phyloP scores from a whole-genome alignment of 2,888 invertebrate genomes.

The Nemoura dubitans region DNA sequence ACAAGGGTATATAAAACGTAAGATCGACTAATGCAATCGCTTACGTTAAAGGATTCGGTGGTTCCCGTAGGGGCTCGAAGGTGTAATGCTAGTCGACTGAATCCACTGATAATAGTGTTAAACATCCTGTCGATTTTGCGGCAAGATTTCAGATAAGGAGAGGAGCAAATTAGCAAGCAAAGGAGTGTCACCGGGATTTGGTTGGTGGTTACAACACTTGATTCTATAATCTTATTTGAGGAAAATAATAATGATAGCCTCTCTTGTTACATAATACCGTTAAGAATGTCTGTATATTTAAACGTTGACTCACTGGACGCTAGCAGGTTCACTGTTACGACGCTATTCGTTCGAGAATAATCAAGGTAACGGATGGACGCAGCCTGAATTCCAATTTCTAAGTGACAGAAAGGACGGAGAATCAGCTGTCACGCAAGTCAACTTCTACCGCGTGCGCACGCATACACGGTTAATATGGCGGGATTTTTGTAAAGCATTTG shows the following conservation, averaged over 20 bases:
- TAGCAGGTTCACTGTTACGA: neutral
- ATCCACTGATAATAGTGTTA: constrained; percentile 29
- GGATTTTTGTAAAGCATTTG: too few species aligned
- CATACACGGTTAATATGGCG: too few species aligned
- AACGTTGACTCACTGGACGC: neutral
- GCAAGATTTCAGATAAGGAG: neutral
- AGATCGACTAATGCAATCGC: neutral
- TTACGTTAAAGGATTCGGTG: constrained; percentile 40
- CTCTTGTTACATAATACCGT: neutral
- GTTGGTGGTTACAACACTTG: neutral
- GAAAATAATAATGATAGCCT: too few species aligned
- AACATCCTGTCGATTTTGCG: constrained; percentile 1
- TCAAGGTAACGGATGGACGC: neutral
- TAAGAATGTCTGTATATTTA: neutral
- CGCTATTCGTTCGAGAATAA: neutral
- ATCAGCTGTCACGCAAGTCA: neutral
- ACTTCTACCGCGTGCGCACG: too few species aligned
- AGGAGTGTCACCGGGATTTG: neutral
- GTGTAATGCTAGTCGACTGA: constrained; percentile 29
- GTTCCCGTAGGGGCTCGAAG: constrained; percentile 30
- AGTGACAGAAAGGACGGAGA: neutral
- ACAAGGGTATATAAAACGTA: neutral
- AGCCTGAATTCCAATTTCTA: neutral
- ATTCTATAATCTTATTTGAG: neutral
- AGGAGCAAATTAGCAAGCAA: neutral